phyloP scores from a whole-genome alignment of 2,888 invertebrate genomes.

The Diplazon laetatorius region DNA sequence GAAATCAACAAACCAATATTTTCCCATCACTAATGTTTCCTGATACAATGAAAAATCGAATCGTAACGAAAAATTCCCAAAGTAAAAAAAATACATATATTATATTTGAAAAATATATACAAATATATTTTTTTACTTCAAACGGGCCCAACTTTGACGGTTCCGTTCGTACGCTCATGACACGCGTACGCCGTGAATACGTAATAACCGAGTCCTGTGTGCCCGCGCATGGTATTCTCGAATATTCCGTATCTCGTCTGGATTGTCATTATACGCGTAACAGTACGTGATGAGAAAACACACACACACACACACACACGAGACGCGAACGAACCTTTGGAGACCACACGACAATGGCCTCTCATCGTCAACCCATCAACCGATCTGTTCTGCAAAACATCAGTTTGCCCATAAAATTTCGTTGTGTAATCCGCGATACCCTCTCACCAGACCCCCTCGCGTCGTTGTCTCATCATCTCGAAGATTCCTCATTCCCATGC shows the following conservation, averaged over 20 bases:
- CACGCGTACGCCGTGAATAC: conserved; percentile 59
- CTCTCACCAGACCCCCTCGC: conserved; percentile 9
- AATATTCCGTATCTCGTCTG: neutral
- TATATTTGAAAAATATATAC: no score
- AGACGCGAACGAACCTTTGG: no score
- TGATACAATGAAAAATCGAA: no score
- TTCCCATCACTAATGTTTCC: no score
- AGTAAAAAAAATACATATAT: no score
- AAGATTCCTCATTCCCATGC: conserved; percentile 70
- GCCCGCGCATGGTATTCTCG: conserved; percentile 41
- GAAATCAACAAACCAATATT: no score
- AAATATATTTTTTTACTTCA: no score
- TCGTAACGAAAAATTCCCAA: no score
- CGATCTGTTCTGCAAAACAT: conserved; percentile 23
- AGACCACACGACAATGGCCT: conserved; percentile 7
- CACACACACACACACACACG: no score
- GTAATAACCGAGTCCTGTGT: conserved; percentile 61
- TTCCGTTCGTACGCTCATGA: conserved; percentile 42
- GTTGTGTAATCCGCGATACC: conserved; percentile 52
- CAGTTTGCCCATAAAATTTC: conserved; percentile 60
- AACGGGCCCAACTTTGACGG: conserved; percentile 61
- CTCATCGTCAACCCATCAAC: neutral
- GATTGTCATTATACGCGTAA: conserved; percentile 60
- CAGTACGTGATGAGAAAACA: conserved; percentile 64
- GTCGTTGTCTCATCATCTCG: conserved; percentile 30